Evolutionary conservation across 2,113 vertebrate genomes (phyloP), one percentile per base, ranked within the genome.

Genomic region (Pandion haliaetus): DNA sequence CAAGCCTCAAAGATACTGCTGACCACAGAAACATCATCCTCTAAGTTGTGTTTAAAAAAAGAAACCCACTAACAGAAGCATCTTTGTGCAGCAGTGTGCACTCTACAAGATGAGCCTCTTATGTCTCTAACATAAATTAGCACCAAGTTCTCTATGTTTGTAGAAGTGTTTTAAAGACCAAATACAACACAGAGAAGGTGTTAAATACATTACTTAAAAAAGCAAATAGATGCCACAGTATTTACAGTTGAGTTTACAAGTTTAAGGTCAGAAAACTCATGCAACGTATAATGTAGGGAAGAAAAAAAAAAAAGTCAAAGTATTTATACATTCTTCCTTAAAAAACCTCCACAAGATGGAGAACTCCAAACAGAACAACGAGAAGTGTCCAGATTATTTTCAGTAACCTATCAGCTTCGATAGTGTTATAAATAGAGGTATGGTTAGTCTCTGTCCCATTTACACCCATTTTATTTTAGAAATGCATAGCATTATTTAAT

Each of bases 91-190:
- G 62, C 82, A 86, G 62, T 0, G 17, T 42, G 78, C 45, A 7
- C 26, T 89, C 49, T 18, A 17, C 81, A 55, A 79, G 57, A 76
- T 87, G 61, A 87, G 52, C 65, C 73, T 86, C 83, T 85, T 52
- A 17, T 61, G 34, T 45, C 45, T 89, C 74, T 59, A 69, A 86
- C 92, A 95, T 88, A 96, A 93, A 90, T 93, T 95, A 96, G 36
- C 90, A 92, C 74, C 66, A 57, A 54, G 21, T 73, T 73, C 40
- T 34, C 88, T 76, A 62, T 10, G 54, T 76, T 88, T 77, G 40
- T 54, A 49, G 34, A 91, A 94, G 72, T 44, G 44, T 81, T 95
- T 91, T 55, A 54, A 87, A 93, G 78, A 70, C 54, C 59, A 86
- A 96, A 80, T 72, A 93, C 77, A 94, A 93, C 78, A 93, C 63